A percentile compares a stretch with the other conserved stretches of the same genome.
These are phyloP conservation scores for Colaptes auratus DNA, from an alignment of 2,113 vertebrate genomes.

Conservation along the genomic window DNA sequence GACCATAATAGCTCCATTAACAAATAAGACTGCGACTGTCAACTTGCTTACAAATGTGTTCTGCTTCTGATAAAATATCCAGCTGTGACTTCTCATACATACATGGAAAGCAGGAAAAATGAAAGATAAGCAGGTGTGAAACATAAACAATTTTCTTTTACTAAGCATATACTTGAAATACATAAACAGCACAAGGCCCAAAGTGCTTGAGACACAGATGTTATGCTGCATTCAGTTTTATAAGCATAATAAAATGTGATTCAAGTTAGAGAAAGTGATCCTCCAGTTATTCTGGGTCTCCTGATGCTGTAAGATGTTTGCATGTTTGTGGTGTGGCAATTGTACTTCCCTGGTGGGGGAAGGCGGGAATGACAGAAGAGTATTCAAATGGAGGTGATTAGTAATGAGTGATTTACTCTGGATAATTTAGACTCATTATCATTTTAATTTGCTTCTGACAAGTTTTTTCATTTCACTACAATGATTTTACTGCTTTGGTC, in stretches of 20 bases:
- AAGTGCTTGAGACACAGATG: neutral
- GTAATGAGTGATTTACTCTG: neutral
- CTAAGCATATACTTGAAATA: neutral
- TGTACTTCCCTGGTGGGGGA: neutral
- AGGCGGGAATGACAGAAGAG: neutral
- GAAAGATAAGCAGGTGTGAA: neutral
- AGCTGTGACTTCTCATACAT: neutral
- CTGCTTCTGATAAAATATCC: neutral
- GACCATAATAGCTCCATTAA: neutral
- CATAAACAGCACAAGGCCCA: neutral
- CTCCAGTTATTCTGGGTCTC: neutral
- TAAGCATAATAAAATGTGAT: neutral
- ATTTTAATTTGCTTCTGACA: neutral
- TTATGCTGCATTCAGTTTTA: neutral
- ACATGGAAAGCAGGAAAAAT: neutral
- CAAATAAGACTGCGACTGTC: neutral
- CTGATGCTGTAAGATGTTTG: neutral
- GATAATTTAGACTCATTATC: neutral
- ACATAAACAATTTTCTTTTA: neutral
- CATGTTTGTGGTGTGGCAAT: fast-evolving
- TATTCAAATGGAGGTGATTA: neutral
- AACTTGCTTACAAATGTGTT: neutral
- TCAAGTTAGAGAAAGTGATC: neutral
- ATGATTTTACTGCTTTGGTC: neutral
- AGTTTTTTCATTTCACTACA: neutral